Conservation (phyloP, 2,113 vertebrate species). For the Trichomycterus rosablanca region DNA sequence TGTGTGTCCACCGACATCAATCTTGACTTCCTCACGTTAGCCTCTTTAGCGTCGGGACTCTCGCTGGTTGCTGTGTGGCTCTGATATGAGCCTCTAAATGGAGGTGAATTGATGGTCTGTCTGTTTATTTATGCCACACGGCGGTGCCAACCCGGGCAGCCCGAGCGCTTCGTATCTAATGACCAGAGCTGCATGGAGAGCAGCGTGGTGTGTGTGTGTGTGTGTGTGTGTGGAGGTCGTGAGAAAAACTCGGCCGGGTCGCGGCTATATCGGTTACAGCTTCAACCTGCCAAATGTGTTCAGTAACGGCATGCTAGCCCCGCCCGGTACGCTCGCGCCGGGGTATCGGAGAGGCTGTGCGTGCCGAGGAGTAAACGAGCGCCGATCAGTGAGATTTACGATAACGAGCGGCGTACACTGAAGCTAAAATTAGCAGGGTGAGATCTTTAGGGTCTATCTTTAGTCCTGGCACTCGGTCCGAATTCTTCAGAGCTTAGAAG, state of each 20-base stretch:
- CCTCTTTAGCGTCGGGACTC: too few relatives aligned
- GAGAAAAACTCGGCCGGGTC: constrained; percentile 35
- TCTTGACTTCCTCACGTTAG: too few relatives aligned
- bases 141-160: background rate
- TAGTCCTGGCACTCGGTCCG: too few relatives aligned
- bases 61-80: too few relatives aligned
- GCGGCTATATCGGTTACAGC: constrained; percentile 45
- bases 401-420: too few relatives aligned
- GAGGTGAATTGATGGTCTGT: background rate
- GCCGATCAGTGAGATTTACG: background rate
- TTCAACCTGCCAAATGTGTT: constrained; percentile 40
- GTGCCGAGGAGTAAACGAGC: background rate
- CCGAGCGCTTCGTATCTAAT: background rate
- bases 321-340: background rate
- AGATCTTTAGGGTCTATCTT: too few relatives aligned
- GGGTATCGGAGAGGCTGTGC: background rate
- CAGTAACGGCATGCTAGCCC: background rate
- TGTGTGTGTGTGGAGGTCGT: constrained; percentile 41
- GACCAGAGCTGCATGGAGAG: background rate
- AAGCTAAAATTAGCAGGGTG: too few relatives aligned
- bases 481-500: too few relatives aligned
- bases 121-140: background rate
- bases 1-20: too few relatives aligned
- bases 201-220: background rate
- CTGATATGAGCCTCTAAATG: too few relatives aligned